phyloP scores from a whole-genome alignment of 2,888 invertebrate genomes.

The Pteria penguin region DNA sequence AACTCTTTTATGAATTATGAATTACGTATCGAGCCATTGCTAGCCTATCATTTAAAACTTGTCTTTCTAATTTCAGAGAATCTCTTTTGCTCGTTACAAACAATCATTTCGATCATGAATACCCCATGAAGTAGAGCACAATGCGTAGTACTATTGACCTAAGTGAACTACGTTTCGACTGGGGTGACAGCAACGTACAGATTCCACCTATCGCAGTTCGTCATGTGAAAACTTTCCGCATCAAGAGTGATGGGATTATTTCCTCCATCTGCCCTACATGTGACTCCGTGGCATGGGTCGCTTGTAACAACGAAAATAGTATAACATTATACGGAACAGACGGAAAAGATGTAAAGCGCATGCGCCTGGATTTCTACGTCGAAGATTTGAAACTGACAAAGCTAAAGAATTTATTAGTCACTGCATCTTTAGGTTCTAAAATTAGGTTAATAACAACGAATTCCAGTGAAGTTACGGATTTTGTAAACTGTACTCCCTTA shows the following conservation, averaged over 20 bases:
- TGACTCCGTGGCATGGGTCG: conserved; percentile 4
- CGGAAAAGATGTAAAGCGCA: conserved; percentile 12
- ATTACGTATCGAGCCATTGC: too few relatives aligned
- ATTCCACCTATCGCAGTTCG: conserved; percentile 10
- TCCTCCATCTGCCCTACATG: conserved; percentile 7
- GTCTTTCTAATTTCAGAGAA: too few relatives aligned
- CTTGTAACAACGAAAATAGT: not conserved
- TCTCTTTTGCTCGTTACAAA: not conserved
- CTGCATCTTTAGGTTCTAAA: not conserved
- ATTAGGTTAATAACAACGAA: not conserved
- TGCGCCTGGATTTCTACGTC: conserved; percentile 1
- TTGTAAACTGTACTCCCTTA: not conserved
- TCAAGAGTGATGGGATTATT: not conserved
- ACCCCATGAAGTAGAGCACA: not conserved
- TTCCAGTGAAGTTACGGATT: not conserved
- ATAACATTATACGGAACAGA: conserved; percentile 3
- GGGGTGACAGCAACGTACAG: not conserved
- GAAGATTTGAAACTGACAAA: conserved; percentile 20
- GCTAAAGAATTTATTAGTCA: not conserved
- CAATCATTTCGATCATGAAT: too few relatives aligned
- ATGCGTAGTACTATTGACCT: conserved; percentile 10
- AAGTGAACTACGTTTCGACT: conserved; percentile 12
- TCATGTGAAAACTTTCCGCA: conserved; percentile 6
- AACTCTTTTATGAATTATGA: too few relatives aligned
- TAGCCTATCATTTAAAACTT: too few relatives aligned